These are phyloP conservation scores for Strigamia transsilvanica DNA, from an alignment of 2,888 invertebrate species.

Conservation along the genomic window DNA sequence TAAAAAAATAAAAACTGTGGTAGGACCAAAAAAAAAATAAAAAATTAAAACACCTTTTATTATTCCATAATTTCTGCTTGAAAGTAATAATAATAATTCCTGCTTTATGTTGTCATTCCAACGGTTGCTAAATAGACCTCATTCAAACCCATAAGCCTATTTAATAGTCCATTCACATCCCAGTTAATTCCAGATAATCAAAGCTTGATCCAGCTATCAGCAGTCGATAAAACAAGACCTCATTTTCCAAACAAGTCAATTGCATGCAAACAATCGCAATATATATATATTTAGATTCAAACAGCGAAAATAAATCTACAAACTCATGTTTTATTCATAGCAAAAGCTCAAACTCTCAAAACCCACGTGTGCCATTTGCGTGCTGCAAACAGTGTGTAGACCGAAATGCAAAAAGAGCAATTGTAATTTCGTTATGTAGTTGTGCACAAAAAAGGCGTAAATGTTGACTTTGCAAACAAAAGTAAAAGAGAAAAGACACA, in stretches of 20 bases:
- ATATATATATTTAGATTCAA: background rate
- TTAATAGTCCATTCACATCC: background rate
- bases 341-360: conserved; percentile 33
- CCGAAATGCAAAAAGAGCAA: background rate
- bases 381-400: background rate
- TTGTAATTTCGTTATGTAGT: conserved; percentile 35
- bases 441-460: conserved; percentile 7
- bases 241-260: conserved; percentile 21
- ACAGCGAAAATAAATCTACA: conserved; percentile 36
- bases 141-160: conserved; percentile 22
- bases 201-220: background rate
- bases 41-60: too few relatives aligned
- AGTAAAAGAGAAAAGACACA: background rate
- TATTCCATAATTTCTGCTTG: background rate
- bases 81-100: background rate
- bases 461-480: conserved; percentile 14
- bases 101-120: background rate
- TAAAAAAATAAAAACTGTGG: too few relatives aligned
- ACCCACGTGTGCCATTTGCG: background rate
- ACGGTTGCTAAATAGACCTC: background rate
- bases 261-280: conserved; percentile 26
- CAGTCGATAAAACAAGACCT: background rate
- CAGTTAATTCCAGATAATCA: conserved; percentile 16
- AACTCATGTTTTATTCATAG: conserved; percentile 41
- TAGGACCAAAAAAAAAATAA: too few relatives aligned